phyloP scores from a whole-genome alignment of 2,797 vertebrate genomes.

The Xyrichtys novacula region DNA sequence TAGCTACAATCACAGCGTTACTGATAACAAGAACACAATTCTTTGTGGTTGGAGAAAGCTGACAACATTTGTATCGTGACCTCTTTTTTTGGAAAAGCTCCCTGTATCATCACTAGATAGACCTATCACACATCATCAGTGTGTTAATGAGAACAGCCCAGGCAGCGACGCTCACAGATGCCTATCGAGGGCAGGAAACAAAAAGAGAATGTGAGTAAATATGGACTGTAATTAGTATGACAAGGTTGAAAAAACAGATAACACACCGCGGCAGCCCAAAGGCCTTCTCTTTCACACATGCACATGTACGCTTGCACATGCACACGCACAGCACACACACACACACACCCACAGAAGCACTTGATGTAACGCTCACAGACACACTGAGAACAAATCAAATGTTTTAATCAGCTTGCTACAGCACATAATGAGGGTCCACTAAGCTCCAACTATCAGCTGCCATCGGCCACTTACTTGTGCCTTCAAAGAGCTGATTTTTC shows the following conservation, averaged over 20 bases:
- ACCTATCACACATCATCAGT: slow-evolving; percentile 81
- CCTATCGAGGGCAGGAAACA: slow-evolving; percentile 83
- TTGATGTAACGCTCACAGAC: slow-evolving; percentile 30
- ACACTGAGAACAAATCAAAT: slow-evolving; percentile 78
- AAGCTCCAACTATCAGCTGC: slow-evolving; percentile 84
- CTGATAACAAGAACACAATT: slow-evolving; percentile 75
- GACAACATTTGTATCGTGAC: slow-evolving; percentile 79
- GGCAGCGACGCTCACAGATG: slow-evolving; percentile 79
- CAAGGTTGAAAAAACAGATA: slow-evolving; percentile 85
- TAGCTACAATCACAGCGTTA: slow-evolving; percentile 67
- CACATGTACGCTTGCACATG: slow-evolving; percentile 13
- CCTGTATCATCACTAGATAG: slow-evolving; percentile 73
- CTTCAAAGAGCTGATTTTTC: slow-evolving; percentile 85
- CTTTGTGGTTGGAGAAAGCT: slow-evolving; percentile 73
- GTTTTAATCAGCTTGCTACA: slow-evolving; percentile 88
- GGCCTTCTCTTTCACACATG: slow-evolving; percentile 56
- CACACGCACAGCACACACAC: slow-evolving; percentile 49
- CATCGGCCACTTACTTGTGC: slow-evolving; percentile 84
- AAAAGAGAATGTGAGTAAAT: slow-evolving; percentile 86
- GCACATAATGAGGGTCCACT: slow-evolving; percentile 85
- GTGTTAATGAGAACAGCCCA: slow-evolving; percentile 82
- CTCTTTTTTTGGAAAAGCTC: slow-evolving; percentile 77
- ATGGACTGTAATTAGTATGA: slow-evolving; percentile 86
- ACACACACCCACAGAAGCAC: slow-evolving; percentile 20
- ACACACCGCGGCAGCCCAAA: slow-evolving; percentile 74